Evolutionary conservation across 2,113 vertebrate species (phyloP), one percentile per base, ranked within the genome.

Genomic region (Rafetus swinhoei): DNA sequence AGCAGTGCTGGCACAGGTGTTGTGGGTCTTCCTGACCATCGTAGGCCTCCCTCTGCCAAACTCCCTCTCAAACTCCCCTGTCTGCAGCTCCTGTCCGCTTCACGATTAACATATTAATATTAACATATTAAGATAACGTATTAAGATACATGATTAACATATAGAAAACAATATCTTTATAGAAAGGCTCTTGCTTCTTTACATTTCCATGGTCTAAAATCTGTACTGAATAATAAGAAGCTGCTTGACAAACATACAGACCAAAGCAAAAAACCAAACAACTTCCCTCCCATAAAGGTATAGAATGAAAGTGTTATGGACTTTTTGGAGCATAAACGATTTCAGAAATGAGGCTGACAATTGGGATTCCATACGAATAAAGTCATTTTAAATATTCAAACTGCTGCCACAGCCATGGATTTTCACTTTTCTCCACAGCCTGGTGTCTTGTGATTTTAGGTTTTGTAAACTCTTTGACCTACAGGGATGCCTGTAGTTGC

Each of bases 241-340:
- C 76, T 84, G 92, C 95, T 89, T 93, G 93, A 89, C 93, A 94
- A 74, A 65, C 32, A 96, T 94, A 94, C n/a, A 94, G 91, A n/a
- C 25, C 27, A 25, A 94, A 94, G 93, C 89, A 96, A 96, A 86
- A 90, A 91, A 89, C 86, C 81, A 86, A 55, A 7, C 57, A 24
- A 11, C 57, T 10, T 55, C 54, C 54, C 54, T 56, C 7, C 88
- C 91, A 82, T 56, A 80, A 89, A 92, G 89, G 9, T 84, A 97
- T 95, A 97, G 94, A 97, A 98, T 97, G 94, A 96, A 97, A 98
- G 95, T 96, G 93, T 97, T 97, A 97, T 21, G 89, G 96, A 96
- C 95, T 97, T 97, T 87, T 92, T 95, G 93, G 97, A 96, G 93
- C 96, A 98, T 96, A 97, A 98, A 98, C 97, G 97, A 95, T 97